A percentile compares a stretch with the other conserved stretches of the same genome.
Conservation (phyloP, 2,797 vertebrate genomes). For the Clarias fuscus region DNA sequence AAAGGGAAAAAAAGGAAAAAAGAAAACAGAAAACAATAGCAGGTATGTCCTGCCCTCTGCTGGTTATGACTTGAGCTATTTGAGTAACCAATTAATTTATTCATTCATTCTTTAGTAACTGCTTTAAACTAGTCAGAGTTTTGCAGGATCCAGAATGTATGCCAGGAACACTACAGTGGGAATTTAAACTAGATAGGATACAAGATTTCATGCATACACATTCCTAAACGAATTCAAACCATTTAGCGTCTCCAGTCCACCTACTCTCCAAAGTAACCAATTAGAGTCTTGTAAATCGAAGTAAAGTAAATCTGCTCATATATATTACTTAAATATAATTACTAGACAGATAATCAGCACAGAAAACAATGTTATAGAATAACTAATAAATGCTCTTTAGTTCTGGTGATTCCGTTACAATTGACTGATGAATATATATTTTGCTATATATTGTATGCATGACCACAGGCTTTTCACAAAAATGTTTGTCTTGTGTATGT, state of each 20-base stretch:
- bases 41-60: conserved; percentile 72
- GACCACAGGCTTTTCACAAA: neutral
- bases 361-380: neutral
- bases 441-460: neutral
- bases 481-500: conserved; percentile 47
- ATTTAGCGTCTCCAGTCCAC: neutral
- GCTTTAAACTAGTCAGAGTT: neutral
- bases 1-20: conserved; percentile 71
- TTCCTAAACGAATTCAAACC: neutral
- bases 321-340: neutral
- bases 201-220: neutral
- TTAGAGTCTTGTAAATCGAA: neutral
- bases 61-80: conserved; percentile 14
- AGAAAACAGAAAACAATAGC: conserved; percentile 68
- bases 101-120: neutral
- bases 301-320: neutral
- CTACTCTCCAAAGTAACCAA: neutral
- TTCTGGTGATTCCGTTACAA: neutral
- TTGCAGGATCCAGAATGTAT: neutral
- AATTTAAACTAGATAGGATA: neutral
- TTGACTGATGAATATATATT: neutral
- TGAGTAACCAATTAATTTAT: neutral
- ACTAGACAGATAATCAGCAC: neutral
- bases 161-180: neutral
- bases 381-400: neutral